These are phyloP conservation scores for Poeciliopsis paucimaculata DNA, from an alignment of 2,797 vertebrate genomes.

Conservation along the genomic window DNA sequence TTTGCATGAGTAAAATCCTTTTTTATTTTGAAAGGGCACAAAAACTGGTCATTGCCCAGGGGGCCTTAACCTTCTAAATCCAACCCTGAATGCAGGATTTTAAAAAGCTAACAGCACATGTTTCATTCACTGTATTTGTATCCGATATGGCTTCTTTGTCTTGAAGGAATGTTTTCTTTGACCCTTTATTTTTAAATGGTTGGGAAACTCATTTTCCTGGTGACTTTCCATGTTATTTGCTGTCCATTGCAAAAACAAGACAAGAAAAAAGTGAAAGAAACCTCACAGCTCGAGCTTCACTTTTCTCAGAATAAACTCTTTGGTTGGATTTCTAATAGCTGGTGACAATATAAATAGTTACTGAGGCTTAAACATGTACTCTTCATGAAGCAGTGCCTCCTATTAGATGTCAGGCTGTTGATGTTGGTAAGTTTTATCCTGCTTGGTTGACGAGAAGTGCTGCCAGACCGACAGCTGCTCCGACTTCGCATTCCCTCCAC, in stretches of 20 bases:
- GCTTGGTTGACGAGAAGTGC: constrained; percentile 59
- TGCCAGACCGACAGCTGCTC: constrained; percentile 85
- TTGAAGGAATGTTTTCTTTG: constrained; percentile 17
- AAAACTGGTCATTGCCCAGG: too few species aligned
- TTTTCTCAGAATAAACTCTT: constrained; percentile 25
- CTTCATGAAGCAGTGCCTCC: constrained; percentile 18
- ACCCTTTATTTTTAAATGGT: constrained; percentile 36
- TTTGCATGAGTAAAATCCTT: too few species aligned
- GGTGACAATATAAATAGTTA: constrained; percentile 48
- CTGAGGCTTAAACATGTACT: constrained; percentile 22
- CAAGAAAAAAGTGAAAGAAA: not conserved
- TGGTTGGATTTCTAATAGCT: constrained; percentile 32
- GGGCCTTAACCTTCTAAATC: not conserved
- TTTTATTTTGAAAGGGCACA: too few species aligned
- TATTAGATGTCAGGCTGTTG: constrained; percentile 53
- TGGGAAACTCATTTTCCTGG: constrained; percentile 27
- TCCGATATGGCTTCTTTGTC: constrained; percentile 11
- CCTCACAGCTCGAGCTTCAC: constrained; percentile 10
- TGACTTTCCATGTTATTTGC: constrained; percentile 42
- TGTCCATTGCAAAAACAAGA: constrained; percentile 19
- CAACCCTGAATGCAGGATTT: not conserved
- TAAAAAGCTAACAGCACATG: not conserved
- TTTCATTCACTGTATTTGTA: not conserved
- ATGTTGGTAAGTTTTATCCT: constrained; percentile 58
- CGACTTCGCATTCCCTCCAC: constrained; percentile 80